A percentile compares a stretch with the other conserved stretches of the same genome.
Evolutionary conservation across 2,113 vertebrate species (phyloP).

Genomic region (Triplophysa rosa): DNA sequence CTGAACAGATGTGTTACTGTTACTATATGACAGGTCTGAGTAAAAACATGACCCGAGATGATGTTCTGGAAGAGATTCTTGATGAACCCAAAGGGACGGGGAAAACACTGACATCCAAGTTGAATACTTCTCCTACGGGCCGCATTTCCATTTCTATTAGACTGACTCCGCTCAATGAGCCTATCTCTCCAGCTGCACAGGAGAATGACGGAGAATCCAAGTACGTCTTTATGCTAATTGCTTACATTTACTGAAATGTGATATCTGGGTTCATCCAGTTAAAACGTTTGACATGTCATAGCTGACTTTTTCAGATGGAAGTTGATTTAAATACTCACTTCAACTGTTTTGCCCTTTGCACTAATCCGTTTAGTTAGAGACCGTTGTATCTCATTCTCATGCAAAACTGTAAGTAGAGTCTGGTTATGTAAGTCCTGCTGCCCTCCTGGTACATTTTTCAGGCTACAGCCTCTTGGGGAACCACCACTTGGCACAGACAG

Average conservation of each 20-base stretch:
- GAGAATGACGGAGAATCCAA: conserved; percentile 47
- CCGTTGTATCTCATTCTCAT: not conserved
- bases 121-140: conserved; percentile 68
- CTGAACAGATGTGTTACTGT: not conserved
- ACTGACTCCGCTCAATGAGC: conserved; percentile 51
- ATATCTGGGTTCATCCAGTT: not conserved
- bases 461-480: conserved; percentile 46
- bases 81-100: conserved; percentile 65
- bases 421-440: not conserved
- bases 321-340: not conserved
- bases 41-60: conserved; percentile 52
- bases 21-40: conserved; percentile 67
- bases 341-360: not conserved
- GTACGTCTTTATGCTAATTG: conserved; percentile 45
- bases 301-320: not conserved
- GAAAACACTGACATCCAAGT: conserved; percentile 58
- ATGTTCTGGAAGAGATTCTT: conserved; percentile 69
- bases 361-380: not conserved
- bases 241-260: not conserved
- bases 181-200: not conserved
- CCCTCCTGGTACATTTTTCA: conserved; percentile 51
- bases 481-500: not conserved
- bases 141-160: conserved; percentile 38
- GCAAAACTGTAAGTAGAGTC: not conserved
- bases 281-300: not conserved